Base-by-base conservation (phyloP, 1,140 invertebrate genomes). In the Protaetia brevitarsis region DNA sequence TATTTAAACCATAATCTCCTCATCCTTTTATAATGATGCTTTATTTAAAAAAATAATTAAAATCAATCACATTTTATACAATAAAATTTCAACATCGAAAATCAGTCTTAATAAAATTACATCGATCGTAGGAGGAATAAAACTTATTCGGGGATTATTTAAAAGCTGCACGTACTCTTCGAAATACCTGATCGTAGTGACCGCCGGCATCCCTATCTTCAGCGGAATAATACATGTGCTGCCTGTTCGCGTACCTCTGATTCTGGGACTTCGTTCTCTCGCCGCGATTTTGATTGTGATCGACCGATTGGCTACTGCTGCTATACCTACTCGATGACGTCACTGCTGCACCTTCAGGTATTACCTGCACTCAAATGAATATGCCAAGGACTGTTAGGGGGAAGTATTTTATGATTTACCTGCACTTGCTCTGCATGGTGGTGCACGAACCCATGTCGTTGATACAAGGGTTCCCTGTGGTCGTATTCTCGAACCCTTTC, bases 351-450 rank as follows among this genome's bases (percentile, higher is more conserved):
- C 60, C 60, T 60, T 78, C 76, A 0, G 76, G 76, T 66, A 77
- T 76, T 5, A 74, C 73, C 73, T 73, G 59, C 8, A 65, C 41
- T 8, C 13, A 8, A 23, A 23, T 23, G 7, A 3, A 4, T 1
- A 13, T 16, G 16, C 21, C 2, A 51, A 51, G 8, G 16, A 8
- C 26, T 6, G 5, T 7, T 10, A 23, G 11, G 2, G 26, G 13
- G 1, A 3, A 13, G n/a, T 16, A 23, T 34, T 34, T 19, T 21
- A 62, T 8, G 16, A 26, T 31, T 68, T 58, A 73, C 71, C 71
- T 77, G 73, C 5, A 79, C 76, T 70, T 79, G 79, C 73, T 76
- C 78, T 63, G 73, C 76, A 72, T 72, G 76, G 37, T 68, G 72
- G 71, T 75, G 77, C 28, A 75, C 70, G 62, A 73, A 74, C n/a